phyloP scores from a whole-genome alignment of 2,113 vertebrate genomes.

The Pavo muticus region DNA sequence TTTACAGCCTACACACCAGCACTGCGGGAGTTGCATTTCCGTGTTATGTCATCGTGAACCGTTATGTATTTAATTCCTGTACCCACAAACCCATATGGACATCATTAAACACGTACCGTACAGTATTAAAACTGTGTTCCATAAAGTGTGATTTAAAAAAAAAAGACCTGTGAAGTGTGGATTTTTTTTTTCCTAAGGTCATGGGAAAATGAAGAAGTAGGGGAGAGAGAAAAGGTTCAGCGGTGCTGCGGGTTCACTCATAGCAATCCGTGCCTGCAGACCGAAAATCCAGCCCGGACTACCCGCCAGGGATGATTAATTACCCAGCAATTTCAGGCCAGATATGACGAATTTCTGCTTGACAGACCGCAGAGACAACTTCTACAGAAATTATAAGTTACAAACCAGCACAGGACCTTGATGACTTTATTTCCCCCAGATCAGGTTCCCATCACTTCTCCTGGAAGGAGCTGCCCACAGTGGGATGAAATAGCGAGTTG shows the following conservation, averaged over 20 bases:
- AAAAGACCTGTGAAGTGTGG: conserved; percentile 56
- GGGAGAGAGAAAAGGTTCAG: conserved; percentile 41
- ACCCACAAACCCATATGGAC: conserved; percentile 78
- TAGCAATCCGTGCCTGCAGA: background rate
- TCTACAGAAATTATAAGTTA: conserved; percentile 26
- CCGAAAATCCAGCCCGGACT: background rate
- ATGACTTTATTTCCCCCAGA: background rate
- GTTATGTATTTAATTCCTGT: conserved; percentile 76
- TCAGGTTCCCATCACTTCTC: background rate
- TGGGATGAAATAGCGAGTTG: background rate
- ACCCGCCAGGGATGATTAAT: conserved; percentile 42
- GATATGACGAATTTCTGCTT: conserved; percentile 43
- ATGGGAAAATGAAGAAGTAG: conserved; percentile 72
- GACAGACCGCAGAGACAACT: background rate
- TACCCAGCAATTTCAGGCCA: conserved; percentile 43
- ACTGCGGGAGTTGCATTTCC: conserved; percentile 74
- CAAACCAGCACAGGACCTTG: background rate
- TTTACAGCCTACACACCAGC: conserved; percentile 73
- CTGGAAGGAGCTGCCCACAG: background rate
- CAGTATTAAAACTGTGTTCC: conserved; percentile 69
- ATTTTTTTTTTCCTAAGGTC: conserved; percentile 60
- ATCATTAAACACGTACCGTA: conserved; percentile 70
- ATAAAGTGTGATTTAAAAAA: conserved; percentile 61
- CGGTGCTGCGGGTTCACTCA: conserved; percentile 2
- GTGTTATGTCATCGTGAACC: conserved; percentile 73